phyloP scores from a whole-genome alignment of 2,888 invertebrate genomes.

The Machimus rusticus region DNA sequence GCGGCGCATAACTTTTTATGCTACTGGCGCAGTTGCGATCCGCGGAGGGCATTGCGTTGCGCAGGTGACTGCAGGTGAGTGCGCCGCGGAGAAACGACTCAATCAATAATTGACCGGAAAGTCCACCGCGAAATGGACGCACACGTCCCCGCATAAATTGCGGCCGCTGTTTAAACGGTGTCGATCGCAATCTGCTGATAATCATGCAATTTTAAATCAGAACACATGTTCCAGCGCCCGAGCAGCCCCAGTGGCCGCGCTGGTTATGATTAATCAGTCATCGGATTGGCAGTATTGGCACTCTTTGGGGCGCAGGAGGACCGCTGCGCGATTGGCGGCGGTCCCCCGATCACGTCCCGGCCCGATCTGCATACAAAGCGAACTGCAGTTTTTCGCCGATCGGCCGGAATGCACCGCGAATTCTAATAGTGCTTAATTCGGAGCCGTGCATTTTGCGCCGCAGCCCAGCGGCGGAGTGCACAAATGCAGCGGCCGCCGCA shows the following conservation, averaged over 20 bases:
- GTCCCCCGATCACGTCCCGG: conserved; percentile 14
- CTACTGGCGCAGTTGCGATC: background rate
- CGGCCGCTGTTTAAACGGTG: conserved; percentile 17
- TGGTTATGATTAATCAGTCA: conserved; percentile 23
- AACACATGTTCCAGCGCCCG: conserved; percentile 23
- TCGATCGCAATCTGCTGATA: conserved; percentile 31
- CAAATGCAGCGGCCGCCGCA: background rate
- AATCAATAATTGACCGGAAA: conserved; percentile 31
- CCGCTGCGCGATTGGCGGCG: conserved; percentile 14
- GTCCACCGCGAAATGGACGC: background rate
- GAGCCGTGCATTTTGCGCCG: background rate
- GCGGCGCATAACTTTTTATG: background rate
- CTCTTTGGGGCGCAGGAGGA: background rate
- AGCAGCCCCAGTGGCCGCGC: background rate
- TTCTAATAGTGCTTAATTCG: conserved; percentile 33
- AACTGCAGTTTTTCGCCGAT: background rate
- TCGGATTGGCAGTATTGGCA: conserved; percentile 1
- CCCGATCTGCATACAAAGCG: conserved; percentile 38
- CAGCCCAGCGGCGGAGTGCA: background rate
- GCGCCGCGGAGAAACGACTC: background rate
- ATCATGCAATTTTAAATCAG: conserved; percentile 39
- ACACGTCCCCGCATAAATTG: background rate
- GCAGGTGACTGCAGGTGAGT: background rate
- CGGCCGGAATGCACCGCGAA: background rate
- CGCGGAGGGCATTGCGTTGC: background rate